Evolutionary conservation across 2,888 invertebrate species (phyloP), one percentile per base, ranked within the genome.

Genomic region (Dasypolia templi): DNA sequence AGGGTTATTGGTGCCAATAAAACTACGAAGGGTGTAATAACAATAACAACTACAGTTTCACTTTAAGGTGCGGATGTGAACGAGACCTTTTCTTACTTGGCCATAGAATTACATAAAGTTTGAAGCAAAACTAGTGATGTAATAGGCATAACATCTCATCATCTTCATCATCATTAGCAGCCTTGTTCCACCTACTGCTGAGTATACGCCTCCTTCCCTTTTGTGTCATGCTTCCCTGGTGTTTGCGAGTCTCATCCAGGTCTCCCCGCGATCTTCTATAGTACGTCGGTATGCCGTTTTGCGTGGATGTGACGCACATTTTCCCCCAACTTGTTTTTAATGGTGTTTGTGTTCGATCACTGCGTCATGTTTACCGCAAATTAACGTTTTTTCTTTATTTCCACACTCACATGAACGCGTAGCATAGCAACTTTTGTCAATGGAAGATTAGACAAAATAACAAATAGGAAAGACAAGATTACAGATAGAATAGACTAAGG

Each of bases 1-100:
- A 63, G 63, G 44, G 44, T 63, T 63, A 63, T 63, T 26, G 42
- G 62, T 44, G 9, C 22, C 44, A 63, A 29, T 65, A 63, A 63
- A 63, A 63, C 44, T 63, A 46, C 29, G 44, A 29, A 29, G 44
- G 22, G 22, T 29, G 44, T 22, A 29, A 63, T 63, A 63, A 39
- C 39, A 61, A 61, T n/a, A 61, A 63, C 63, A 63, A 63, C 22
- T 22, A 46, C 42, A 26, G 29, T 44, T 44, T 46, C 22, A 12
- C 1, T 61, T 42, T 19, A 12, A 62, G 61, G n/a, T 53, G 26
- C 26, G 26, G 53, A 26, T 19, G 29, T 29, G 29, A 19, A 53
- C n/a, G 9, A n/a, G 55, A 55, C 55, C 53, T 56, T 29, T 19
- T 56, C 32, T 19, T 56, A 19, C 55, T 55, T 55, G 29, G 29